These are phyloP conservation scores for Pangasianodon gigas DNA, from an alignment of 2,113 vertebrate species.

Conservation along the genomic window DNA sequence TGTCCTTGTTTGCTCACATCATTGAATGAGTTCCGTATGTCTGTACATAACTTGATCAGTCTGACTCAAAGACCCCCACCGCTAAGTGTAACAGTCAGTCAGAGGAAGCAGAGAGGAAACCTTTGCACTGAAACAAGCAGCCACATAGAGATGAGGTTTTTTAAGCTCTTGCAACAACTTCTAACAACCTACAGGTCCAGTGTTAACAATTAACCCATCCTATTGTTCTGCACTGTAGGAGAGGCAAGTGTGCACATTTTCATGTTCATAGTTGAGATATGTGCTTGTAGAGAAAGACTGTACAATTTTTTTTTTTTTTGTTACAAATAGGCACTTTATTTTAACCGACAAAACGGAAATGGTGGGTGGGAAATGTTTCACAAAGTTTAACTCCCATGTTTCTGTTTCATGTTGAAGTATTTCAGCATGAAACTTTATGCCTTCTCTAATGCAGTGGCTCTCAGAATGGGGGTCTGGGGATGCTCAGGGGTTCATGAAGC, in stretches of 20 bases:
- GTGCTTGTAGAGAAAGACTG: neutral
- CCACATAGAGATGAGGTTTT: neutral
- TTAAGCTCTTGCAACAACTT: neutral
- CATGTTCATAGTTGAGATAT: neutral
- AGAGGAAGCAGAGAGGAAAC: slow-evolving; percentile 11
- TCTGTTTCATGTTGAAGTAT: neutral
- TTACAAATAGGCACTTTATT: neutral
- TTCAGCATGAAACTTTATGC: neutral
- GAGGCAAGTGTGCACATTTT: neutral
- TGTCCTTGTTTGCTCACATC: neutral
- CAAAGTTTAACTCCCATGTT: slow-evolving; percentile 3
- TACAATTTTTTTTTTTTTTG: neutral
- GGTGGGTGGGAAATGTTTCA: neutral
- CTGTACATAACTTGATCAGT: neutral
- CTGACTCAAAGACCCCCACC: slow-evolving; percentile 11
- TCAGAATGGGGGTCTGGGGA: neutral
- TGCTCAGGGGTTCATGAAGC: neutral
- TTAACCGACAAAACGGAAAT: neutral
- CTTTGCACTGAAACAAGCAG: neutral
- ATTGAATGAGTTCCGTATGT: neutral
- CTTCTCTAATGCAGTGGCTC: neutral
- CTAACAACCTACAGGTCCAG: neutral
- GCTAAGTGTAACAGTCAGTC: neutral
- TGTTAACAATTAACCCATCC: slow-evolving; percentile 16
- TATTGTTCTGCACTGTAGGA: neutral